These are phyloP conservation scores for Ginglymostoma cirratum DNA, from an alignment of 2,113 vertebrate species.

Conservation along the genomic window DNA sequence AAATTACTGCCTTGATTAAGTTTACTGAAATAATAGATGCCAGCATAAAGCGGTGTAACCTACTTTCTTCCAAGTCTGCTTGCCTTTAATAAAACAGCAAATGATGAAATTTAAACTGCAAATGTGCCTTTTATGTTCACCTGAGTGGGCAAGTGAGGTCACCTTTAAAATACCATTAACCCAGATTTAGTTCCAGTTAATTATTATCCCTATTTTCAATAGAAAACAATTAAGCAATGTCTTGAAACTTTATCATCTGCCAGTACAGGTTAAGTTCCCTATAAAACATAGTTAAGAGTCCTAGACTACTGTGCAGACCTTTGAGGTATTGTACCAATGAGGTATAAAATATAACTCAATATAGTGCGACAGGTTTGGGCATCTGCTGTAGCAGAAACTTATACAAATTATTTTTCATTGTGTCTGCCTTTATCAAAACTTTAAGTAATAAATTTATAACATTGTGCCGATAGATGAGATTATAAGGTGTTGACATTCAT, in stretches of 20 bases:
- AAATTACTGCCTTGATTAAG: constrained; percentile 13
- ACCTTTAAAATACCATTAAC: neutral
- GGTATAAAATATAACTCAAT: neutral
- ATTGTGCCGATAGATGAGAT: neutral
- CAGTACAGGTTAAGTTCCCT: neutral
- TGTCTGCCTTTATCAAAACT: neutral
- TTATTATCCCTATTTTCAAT: constrained; percentile 13
- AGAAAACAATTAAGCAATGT: neutral
- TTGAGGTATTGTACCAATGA: neutral
- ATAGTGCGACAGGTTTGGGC: neutral
- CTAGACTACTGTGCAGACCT: neutral
- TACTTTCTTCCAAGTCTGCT: neutral
- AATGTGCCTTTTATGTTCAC: neutral
- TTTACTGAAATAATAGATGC: neutral
- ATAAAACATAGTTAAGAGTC: neutral
- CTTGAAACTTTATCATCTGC: constrained; percentile 15
- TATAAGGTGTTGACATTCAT: neutral
- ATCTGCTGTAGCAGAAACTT: neutral
- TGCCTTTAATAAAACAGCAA: neutral
- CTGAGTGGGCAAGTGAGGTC: neutral
- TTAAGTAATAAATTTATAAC: neutral
- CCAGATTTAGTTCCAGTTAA: constrained; percentile 15
- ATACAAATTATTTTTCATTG: neutral
- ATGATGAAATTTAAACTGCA: neutral
- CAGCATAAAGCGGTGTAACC: neutral